Evolutionary conservation across 2,113 vertebrate species (phyloP), one percentile per base, ranked within the genome.

Genomic region (Macrotus californicus): DNA sequence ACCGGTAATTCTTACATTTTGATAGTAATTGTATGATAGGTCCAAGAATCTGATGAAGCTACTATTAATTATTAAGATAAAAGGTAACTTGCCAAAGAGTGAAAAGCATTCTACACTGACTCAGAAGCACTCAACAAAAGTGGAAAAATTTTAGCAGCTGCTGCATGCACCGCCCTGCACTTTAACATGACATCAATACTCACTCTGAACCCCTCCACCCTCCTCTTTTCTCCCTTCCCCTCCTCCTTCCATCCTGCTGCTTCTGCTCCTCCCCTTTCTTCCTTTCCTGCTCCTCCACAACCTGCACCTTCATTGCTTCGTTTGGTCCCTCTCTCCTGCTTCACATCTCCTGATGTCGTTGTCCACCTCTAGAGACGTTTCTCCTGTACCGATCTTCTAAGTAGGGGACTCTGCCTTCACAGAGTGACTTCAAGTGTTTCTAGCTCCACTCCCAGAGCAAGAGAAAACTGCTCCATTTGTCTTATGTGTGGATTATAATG

Each of bases 91-190:
- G 39, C 14, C 6, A 67, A 92, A 82, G 13, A 87, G 52, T 61
- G 64, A 94, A 85, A 80, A 83, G 9, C 66, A 72, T 77, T 93
- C 29, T 76, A 56, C 5, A n/a, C 2, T 56, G 69, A 16, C 80
- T 97, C 85, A 92, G 34, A 75, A 87, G 79, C 76, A 39, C 52
- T 73, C 19, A 75, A 79, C 34, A 80, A 87, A 95, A 93, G 18
- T 46, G 31, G 24, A 84, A 86, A 94, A 31, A 16, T 14, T 54
- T 85, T 59, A 76, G n/a, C 59, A 92, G 48, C 36, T 84, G 75
- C 41, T 54, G 7, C n/a, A 66, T 79, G 43, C 76, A 24, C 70
- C n/a, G n/a, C n/a, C n/a, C n/a, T n/a, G n/a, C n/a, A n/a, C 61
- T 73, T 50, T 31, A 82, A 76, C 24, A 48, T 34, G 26, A 67